Evolutionary conservation across 2,113 vertebrate genomes (phyloP), one percentile per base, ranked within the genome.

Genomic region (Siniperca knerii): DNA sequence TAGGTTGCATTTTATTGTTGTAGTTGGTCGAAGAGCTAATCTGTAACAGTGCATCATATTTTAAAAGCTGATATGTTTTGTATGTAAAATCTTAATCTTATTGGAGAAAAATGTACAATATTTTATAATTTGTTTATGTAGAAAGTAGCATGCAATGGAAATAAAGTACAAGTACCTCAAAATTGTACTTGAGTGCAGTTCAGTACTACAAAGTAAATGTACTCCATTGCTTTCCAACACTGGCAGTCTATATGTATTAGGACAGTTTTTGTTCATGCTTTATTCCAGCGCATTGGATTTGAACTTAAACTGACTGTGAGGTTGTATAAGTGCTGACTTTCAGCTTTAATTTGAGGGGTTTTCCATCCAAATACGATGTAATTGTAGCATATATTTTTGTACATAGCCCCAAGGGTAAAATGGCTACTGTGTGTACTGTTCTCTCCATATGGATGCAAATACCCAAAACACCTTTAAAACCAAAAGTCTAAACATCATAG

Each of bases 231-330:
- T 16, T 65, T 75, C 11, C 20, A 62, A 62, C 16, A 61, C 40
- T 44, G 55, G n/a, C 20, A 48, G n/a, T 46, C 29, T 64, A 4
- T 5, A 50, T n/a, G 11, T 25, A 35, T 16, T 42, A 23, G 12
- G 18, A 29, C 33, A 50, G 7, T 37, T 62, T n/a, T 50, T 23
- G 62, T 62, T 35, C 42, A 35, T 62, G 50, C 18, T 54, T 33
- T 20, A 18, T 23, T 75, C 16, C 64, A 29, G 61, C 23, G 11
- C 50, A 21, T 69, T 18, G 61, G 42, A 78, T 82, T 81, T 67
- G 29, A 83, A 71, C 81, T 55, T 5, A 50, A 71, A 40, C 48
- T 52, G 29, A 16, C 18, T 74, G 72, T 74, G 72, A 35, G 23
- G 50, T 64, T 82, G 29, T 29, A 1, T 29, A 79, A 87, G 37